Evolutionary conservation across 2,113 vertebrate species (phyloP).

Genomic region (Henicopernis longicauda): DNA sequence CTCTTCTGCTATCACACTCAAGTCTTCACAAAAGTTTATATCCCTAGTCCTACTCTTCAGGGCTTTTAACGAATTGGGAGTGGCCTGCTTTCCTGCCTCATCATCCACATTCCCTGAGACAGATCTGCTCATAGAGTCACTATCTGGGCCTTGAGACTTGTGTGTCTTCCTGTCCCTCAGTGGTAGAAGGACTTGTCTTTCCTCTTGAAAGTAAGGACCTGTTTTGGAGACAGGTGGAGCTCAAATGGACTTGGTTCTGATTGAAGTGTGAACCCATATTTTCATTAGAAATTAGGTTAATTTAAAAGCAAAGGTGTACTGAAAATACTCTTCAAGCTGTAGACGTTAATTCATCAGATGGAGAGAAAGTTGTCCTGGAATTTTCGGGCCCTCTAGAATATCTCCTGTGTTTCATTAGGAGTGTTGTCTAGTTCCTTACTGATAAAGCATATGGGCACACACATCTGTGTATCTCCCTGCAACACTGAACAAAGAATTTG

Average conservation of each 20-base stretch:
- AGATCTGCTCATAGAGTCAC: background rate
- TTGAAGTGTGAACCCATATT: background rate
- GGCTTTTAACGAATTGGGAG: background rate
- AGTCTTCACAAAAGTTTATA: background rate
- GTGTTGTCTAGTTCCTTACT: background rate
- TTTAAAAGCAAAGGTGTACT: background rate
- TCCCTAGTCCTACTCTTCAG: background rate
- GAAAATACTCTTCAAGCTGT: background rate
- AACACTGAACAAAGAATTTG: background rate
- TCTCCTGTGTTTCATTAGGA: background rate
- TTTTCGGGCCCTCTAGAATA: background rate
- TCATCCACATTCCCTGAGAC: background rate
- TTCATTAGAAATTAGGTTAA: background rate
- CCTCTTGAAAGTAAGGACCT: background rate
- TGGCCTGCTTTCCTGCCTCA: background rate
- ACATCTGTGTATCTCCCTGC: background rate
- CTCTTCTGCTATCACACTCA: background rate
- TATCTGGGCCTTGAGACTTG: background rate
- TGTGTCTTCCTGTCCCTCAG: rapidly evolving
- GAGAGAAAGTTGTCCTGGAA: background rate
- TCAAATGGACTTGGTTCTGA: background rate
- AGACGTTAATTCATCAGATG: background rate
- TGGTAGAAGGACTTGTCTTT: background rate
- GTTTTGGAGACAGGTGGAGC: background rate
- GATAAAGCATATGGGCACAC: background rate